phyloP scores from a whole-genome alignment of 1,140 invertebrate species.

The Brachionus sp. region DNA sequence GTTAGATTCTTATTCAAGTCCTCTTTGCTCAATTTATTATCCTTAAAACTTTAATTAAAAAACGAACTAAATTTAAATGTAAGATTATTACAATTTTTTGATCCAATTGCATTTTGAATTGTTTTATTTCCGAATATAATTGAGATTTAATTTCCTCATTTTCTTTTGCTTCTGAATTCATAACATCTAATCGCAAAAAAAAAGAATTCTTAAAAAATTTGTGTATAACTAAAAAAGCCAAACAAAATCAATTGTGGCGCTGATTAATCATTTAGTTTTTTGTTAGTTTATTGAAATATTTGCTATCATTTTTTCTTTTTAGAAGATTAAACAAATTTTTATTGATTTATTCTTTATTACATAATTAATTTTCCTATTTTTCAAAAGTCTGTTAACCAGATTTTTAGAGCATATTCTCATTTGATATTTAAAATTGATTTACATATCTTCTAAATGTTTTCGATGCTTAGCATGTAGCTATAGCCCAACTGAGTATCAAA shows the following conservation, averaged over 20 bases:
- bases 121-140: constrained; percentile 1
- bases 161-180: constrained; percentile 26
- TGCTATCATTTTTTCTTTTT: not conserved
- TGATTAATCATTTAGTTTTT: not conserved
- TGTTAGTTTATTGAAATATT: not conserved
- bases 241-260: not conserved
- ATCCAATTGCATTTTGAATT: not conserved
- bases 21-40: not conserved
- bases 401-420: not conserved
- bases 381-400: not conserved
- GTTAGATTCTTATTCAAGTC: not conserved
- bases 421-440: not conserved
- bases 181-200: not conserved
- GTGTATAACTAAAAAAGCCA: not conserved
- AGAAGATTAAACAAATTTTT: not conserved
- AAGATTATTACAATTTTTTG: not conserved
- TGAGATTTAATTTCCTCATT: constrained; percentile 17
- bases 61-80: not conserved
- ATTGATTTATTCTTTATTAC: not conserved
- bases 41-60: not conserved
- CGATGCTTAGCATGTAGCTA: not conserved
- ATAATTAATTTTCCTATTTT: not conserved
- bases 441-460: not conserved
- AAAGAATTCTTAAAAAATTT: not conserved
- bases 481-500: too few relatives aligned